A percentile compares a stretch with the other conserved stretches of the same genome.
Conservation (phyloP, 2,888 invertebrate species). For the Odontocolon sp. region DNA sequence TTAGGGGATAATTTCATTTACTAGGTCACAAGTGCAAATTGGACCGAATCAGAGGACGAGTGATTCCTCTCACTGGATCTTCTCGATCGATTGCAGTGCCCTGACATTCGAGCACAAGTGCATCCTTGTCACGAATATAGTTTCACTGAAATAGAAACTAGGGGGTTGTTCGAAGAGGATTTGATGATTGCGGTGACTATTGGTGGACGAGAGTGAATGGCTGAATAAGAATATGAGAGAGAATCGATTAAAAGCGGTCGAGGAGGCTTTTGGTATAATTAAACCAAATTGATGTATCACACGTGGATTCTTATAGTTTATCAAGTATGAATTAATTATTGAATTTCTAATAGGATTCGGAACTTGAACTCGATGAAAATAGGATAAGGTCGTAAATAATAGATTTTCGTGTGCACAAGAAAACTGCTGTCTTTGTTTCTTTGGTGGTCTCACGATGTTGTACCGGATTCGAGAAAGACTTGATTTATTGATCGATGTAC, state of each 20-base stretch:
- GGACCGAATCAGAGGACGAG: not conserved
- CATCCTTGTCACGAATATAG: conserved; percentile 42
- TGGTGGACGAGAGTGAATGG: not conserved
- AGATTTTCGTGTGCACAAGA: not conserved
- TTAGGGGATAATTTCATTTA: too few relatives aligned
- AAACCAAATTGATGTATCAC: not conserved
- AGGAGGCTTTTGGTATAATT: not conserved
- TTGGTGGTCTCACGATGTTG: not conserved
- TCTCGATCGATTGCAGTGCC: conserved; percentile 50
- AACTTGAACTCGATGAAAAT: conserved; percentile 14
- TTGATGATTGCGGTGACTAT: not conserved
- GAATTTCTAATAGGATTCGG: not conserved
- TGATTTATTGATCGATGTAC: conserved; percentile 39
- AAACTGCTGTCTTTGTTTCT: not conserved
- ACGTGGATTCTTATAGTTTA: not conserved
- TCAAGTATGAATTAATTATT: not conserved
- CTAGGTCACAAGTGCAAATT: conserved; percentile 35
- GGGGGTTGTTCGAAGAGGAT: not conserved
- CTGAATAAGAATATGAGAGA: not conserved
- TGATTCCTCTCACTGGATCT: conserved; percentile 24
- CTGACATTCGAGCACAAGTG: conserved; percentile 30
- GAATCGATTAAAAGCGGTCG: not conserved
- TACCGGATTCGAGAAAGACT: conserved; percentile 11
- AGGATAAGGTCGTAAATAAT: conserved; percentile 8
- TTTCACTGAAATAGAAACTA: conserved; percentile 41